A percentile compares a stretch with the other conserved stretches of the same genome.
Conservation (phyloP, 2,113 vertebrate genomes). For the Corapipo altera region DNA sequence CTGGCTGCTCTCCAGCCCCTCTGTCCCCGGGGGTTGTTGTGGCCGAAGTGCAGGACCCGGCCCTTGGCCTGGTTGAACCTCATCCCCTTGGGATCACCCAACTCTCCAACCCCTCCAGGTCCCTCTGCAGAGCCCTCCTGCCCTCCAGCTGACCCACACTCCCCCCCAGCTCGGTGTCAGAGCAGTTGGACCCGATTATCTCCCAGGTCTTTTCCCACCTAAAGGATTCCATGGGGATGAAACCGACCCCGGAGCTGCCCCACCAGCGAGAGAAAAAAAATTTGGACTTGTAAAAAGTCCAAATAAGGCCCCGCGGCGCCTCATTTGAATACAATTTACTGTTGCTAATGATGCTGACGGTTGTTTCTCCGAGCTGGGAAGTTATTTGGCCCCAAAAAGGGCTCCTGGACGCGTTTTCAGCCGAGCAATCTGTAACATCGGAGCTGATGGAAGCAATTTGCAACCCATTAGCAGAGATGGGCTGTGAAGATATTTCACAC, state of each 20-base stretch:
- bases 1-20: too few species aligned
- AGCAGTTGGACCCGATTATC: background rate
- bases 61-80: too few species aligned
- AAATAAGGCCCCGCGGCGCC: background rate
- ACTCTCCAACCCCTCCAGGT: too few species aligned
- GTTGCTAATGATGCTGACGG: background rate
- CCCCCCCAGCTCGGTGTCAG: background rate
- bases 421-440: conserved; percentile 41
- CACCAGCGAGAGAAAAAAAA: fast-evolving
- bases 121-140: too few species aligned
- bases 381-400: conserved; percentile 49
- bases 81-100: too few species aligned
- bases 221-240: fast-evolving
- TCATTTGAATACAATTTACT: conserved; percentile 23
- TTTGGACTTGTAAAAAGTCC: fast-evolving
- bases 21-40: too few species aligned
- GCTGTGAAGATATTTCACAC: conserved; percentile 30
- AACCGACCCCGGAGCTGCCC: background rate
- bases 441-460: conserved; percentile 76
- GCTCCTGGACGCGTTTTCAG: conserved; percentile 52
- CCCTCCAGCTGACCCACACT: too few species aligned
- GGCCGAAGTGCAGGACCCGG: too few species aligned
- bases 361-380: conserved; percentile 43
- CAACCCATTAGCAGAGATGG: conserved; percentile 52
- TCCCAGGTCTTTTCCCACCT: background rate